Evolutionary conservation across 2,888 invertebrate genomes (phyloP), one percentile per base, ranked within the genome.

Genomic region (Aphodius granarius): DNA sequence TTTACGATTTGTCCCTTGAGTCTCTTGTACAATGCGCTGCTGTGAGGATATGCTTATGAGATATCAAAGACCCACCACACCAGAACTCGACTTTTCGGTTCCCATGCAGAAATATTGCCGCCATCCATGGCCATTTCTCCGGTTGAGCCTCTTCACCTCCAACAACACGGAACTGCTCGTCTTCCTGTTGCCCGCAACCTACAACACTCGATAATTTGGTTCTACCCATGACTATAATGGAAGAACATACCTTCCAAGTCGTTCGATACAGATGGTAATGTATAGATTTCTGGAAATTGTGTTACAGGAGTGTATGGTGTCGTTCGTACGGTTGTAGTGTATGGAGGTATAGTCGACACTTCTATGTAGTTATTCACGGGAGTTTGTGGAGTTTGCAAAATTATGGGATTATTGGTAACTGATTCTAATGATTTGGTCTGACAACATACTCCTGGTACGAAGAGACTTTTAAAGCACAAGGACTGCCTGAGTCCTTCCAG

Each of bases 51-150:
- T 96, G 95, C 72, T 91, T 90, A 63, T 92, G 88, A n/a, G 94
- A 93, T 71, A 97, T 92, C 66, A 97, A 88, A 0, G 96, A 94
- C 0, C 97, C 97, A 0, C 97, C 97, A 84, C 97, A 97, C 97
- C 97, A 97, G 88, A 96, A 97, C 86, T 96, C 96, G 0, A 94
- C 92, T 21, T 95, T 91, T 81, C 94, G 92, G 63, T 93, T 92
- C 6, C 96, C 96, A 83, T 96, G 95, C 70, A 97, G 89, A 87
- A 95, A 97, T 81, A 97, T 96, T 0, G 97, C 97, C 0, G 95
- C 97, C 94, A 98, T 95, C 97, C 97, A 98, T 0, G 98, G 97
- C 96, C 97, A 97, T 73, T 95, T 92, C 0, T 97, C 97, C 0
- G 95, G 93, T 20, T 93, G 89, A 0, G 96, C 91, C 84, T 94